Conservation (phyloP, 2,113 vertebrate genomes). For the Lycaon pictus region DNA sequence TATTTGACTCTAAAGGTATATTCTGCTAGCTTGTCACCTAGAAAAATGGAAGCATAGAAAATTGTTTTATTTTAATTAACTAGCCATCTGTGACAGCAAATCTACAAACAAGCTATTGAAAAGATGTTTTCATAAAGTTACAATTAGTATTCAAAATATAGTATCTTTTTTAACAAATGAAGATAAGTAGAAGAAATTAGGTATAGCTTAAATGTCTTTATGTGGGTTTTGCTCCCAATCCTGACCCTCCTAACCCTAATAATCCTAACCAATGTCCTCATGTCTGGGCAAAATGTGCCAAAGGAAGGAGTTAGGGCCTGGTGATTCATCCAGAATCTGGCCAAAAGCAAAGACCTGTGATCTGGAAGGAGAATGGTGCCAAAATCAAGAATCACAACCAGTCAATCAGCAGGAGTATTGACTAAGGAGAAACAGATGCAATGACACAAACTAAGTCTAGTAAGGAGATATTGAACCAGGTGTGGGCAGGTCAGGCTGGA, state of each 20-base stretch:
- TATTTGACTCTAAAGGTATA: background rate
- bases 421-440: background rate
- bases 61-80: constrained; percentile 13
- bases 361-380: background rate
- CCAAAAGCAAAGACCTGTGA: background rate
- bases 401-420: background rate
- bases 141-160: background rate
- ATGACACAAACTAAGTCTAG: background rate
- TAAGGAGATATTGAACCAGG: background rate
- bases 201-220: background rate
- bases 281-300: background rate
- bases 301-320: background rate
- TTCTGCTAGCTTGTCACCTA: background rate
- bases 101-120: background rate
- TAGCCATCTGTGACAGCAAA: background rate
- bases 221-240: background rate
- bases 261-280: background rate
- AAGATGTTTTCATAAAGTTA: background rate
- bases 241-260: background rate
- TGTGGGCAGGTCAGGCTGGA: background rate
- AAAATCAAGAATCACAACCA: background rate
- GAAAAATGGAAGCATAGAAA: background rate
- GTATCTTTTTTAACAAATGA: constrained; percentile 24
- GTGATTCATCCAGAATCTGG: background rate
- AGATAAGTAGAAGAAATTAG: background rate